Conservation (phyloP, 1,140 invertebrate genomes). For the Odontomachus brunneus region DNA sequence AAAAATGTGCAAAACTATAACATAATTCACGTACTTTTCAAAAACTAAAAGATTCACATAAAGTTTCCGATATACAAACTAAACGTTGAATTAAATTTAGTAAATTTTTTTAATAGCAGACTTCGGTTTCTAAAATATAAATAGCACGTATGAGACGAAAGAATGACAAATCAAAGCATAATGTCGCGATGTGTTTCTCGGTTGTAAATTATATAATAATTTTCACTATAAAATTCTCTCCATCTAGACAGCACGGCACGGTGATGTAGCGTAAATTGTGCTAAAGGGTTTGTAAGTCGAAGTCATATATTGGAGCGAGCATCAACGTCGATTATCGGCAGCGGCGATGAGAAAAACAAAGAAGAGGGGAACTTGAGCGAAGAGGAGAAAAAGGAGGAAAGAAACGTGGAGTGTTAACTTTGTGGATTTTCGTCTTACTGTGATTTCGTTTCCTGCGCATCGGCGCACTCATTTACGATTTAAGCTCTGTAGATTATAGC, state of each 20-base stretch:
- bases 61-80: too few relatives aligned
- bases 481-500: constrained; percentile 57
- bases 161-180: too few relatives aligned
- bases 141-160: too few relatives aligned
- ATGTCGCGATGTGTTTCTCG: too few relatives aligned
- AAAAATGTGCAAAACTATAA: too few relatives aligned
- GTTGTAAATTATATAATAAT: too few relatives aligned
- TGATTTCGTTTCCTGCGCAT: constrained; percentile 70
- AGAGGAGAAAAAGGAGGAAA: constrained; percentile 10
- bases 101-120: too few relatives aligned
- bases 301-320: constrained; percentile 26
- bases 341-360: constrained; percentile 3
- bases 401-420: constrained; percentile 42
- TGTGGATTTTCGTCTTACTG: constrained; percentile 69
- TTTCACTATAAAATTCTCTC: too few relatives aligned
- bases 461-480: constrained; percentile 47
- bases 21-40: too few relatives aligned
- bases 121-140: too few relatives aligned
- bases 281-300: constrained; percentile 6
- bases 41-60: too few relatives aligned
- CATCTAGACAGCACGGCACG: not conserved
- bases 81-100: too few relatives aligned
- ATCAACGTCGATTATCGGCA: constrained; percentile 21
- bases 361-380: not conserved
- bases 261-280: constrained; percentile 47